Evolutionary conservation across 2,797 vertebrate genomes (phyloP), one percentile per base, ranked within the genome.

Genomic region (Aselliscus stoliczkanus): DNA sequence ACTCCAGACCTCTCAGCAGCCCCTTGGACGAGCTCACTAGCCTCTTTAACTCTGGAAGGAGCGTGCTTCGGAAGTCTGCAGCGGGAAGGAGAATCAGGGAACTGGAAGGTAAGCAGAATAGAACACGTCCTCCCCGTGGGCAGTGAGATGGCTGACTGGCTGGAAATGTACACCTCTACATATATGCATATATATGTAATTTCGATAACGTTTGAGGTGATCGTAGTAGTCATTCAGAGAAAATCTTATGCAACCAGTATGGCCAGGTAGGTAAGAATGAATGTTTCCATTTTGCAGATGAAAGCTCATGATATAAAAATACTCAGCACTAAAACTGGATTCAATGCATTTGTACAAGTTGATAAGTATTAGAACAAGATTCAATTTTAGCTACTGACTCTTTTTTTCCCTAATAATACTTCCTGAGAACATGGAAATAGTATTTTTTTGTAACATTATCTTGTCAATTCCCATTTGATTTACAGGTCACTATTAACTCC

Each of bases 11-110:
- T 0, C 98, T 99, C 64, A 99, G 99, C 98, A 99, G 99, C 97
- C 99, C 99, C 0, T 98, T 99, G 92, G 99, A 99, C 84, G 99
- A 99, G 97, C 99, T 99, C 96, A 99, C 99, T 95, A 99, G 99
- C 13, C 98, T 99, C 90, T 99, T 99, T 98, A 99, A 98, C 98
- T 99, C 99, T 31, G 99, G 99, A 64, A 98, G 99, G 96, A 99
- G 98, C 67, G 98, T 99, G 89, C 98, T 99, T 39, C 99, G 99
- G 92, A 99, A 99, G 98, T 99, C 99, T 25, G 98, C 99, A 7
- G 99, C 98, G 1, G 99, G 99, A n/a, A 98, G 99, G 70, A 99
- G 98, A 97, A 99, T 99, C 97, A 98, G 99, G 97, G 99, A 99
- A 62, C 98, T 98, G 58, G 99, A 99, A 97, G 98, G 99, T 98